Percentiles rank a stretch among this genome's conserved stretches.
Evolutionary conservation across 2,113 vertebrate genomes (phyloP).

Genomic region (Pitta sordida): DNA sequence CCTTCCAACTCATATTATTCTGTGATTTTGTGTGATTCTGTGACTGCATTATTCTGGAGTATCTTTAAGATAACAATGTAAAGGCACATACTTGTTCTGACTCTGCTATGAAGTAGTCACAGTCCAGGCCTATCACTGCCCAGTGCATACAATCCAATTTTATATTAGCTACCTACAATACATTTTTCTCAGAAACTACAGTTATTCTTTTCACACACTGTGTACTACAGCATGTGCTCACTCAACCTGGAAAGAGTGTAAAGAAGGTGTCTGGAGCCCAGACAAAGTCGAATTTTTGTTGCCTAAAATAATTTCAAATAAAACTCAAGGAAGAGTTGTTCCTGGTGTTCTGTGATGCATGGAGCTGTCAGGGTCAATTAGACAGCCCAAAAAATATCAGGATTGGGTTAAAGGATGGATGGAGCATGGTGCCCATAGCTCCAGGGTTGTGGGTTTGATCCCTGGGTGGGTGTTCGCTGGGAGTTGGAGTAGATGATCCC

Average conservation of each 20-base stretch:
- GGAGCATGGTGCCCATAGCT: no score
- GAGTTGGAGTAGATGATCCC: no score
- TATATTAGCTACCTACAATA: not conserved
- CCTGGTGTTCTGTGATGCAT: not conserved
- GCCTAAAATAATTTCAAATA: not conserved
- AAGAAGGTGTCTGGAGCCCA: not conserved
- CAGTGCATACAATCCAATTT: not conserved
- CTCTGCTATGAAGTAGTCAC: not conserved
- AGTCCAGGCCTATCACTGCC: not conserved
- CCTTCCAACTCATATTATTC: no score
- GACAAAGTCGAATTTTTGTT: not conserved
- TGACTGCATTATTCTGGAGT: not conserved
- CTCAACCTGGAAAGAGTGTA: not conserved
- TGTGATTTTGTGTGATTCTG: no score
- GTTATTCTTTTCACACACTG: not conserved
- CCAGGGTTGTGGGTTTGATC: no score
- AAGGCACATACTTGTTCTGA: not conserved
- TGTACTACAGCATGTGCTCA: not conserved
- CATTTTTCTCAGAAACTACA: not conserved
- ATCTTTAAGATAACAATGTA: not conserved
- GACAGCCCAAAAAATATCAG: not conserved
- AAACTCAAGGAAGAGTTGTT: not conserved
- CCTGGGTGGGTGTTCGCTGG: no score
- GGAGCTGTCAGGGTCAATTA: not conserved
- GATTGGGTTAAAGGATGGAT: not conserved